A percentile compares a stretch with the other conserved stretches of the same genome.
These are phyloP conservation scores for Aplysina aerophoba DNA, from an alignment of 37 sponge, comb jelly and placozoan genomes.

Conservation along the genomic window DNA sequence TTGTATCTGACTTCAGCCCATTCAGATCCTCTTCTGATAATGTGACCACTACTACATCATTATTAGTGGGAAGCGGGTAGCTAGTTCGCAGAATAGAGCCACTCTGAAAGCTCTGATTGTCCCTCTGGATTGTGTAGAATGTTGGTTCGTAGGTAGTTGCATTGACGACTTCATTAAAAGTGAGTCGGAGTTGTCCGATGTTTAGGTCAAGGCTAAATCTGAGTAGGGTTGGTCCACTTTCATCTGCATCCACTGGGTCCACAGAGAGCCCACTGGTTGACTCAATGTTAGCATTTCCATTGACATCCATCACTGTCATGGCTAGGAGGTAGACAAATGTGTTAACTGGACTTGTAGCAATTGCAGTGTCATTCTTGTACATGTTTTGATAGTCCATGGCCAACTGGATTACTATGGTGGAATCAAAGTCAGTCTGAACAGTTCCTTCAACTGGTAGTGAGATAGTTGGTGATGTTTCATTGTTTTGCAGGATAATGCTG, in stretches of 20 bases:
- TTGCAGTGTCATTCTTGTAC: slow-evolving; percentile 61
- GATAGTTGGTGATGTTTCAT: slow-evolving; percentile 1
- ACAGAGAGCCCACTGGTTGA: slow-evolving; percentile 38
- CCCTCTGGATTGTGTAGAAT: slow-evolving; percentile 55
- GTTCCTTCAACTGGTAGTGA: slow-evolving; percentile 41
- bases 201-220: slow-evolving; percentile 78
- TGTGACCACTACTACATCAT: slow-evolving; percentile 41
- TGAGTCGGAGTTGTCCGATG: slow-evolving; percentile 59
- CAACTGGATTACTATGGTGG: slow-evolving; percentile 46
- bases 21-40: slow-evolving; percentile 68
- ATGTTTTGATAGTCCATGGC: slow-evolving; percentile 57
- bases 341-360: slow-evolving; percentile 59
- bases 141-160: slow-evolving; percentile 47
- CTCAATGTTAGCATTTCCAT: slow-evolving; percentile 44
- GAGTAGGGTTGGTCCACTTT: slow-evolving; percentile 58
- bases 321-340: slow-evolving; percentile 54
- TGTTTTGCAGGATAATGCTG: slow-evolving; percentile 59
- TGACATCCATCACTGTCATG: slow-evolving; percentile 63
- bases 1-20: slow-evolving; percentile 54
- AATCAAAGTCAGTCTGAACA: slow-evolving; percentile 18
- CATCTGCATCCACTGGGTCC: slow-evolving; percentile 50
- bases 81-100: background rate
- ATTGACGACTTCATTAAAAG: slow-evolving; percentile 85
- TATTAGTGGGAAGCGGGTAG: slow-evolving; percentile 9
- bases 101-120: background rate